A percentile compares a stretch with the other conserved stretches of the same genome.
Conservation (phyloP, 2,888 invertebrate genomes). For the Cyclophora punctaria region DNA sequence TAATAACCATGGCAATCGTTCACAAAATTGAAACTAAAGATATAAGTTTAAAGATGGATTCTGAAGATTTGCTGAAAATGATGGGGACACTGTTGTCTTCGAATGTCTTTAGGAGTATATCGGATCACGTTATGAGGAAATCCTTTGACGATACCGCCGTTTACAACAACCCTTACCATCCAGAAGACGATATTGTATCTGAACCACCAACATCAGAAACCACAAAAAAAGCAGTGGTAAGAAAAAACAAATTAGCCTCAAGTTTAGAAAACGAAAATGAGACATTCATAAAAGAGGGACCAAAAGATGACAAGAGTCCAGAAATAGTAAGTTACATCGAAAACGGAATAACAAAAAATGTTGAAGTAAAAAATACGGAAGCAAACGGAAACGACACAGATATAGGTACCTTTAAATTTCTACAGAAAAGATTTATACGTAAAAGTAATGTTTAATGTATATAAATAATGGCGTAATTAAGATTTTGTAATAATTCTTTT, state of each 20-base stretch:
- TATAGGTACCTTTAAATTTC: too few species aligned
- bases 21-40: too few species aligned
- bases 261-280: constrained; percentile 30
- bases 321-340: too few species aligned
- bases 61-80: constrained; percentile 28
- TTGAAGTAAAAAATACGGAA: too few species aligned
- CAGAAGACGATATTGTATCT: constrained; percentile 32
- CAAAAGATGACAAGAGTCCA: constrained; percentile 7
- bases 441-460: too few species aligned
- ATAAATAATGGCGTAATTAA: too few species aligned
- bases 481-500: too few species aligned
- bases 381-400: too few species aligned
- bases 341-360: too few species aligned
- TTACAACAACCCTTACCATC: constrained; percentile 42
- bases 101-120: constrained; percentile 2
- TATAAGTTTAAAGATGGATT: constrained; percentile 33
- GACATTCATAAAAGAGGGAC: constrained; percentile 17
- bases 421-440: too few species aligned
- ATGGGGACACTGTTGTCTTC: constrained; percentile 10
- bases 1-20: too few species aligned
- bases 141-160: constrained; percentile 3
- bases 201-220: neutral
- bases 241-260: constrained; percentile 3
- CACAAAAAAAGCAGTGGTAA: neutral
- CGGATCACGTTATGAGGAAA: neutral